These are phyloP conservation scores for Dryocosmus kuriphilus DNA, from an alignment of 2,888 invertebrate genomes.

Conservation along the genomic window DNA sequence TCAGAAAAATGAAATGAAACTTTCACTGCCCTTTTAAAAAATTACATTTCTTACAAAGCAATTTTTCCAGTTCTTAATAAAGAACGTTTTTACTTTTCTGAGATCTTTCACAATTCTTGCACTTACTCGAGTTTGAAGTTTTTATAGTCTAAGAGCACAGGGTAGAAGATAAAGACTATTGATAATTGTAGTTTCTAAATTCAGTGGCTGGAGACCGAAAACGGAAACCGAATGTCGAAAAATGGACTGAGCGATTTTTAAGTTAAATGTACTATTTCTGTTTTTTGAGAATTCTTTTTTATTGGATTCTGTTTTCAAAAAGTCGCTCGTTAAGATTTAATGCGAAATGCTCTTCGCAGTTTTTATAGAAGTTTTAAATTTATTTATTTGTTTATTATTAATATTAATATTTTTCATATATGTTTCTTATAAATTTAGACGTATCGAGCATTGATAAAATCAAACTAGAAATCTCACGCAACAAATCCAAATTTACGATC, in stretches of 20 bases:
- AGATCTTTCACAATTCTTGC: slow-evolving; percentile 23
- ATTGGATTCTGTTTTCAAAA: neutral
- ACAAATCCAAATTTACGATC: slow-evolving; percentile 49
- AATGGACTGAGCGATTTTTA: neutral
- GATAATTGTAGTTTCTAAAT: slow-evolving; percentile 47
- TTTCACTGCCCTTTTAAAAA: slow-evolving; percentile 55
- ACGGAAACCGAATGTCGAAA: neutral
- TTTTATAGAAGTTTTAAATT: slow-evolving; percentile 1
- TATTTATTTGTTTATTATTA: slow-evolving; percentile 55
- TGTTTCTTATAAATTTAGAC: slow-evolving; percentile 16
- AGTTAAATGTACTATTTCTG: neutral
- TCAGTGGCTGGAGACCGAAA: slow-evolving; percentile 39
- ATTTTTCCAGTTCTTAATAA: neutral
- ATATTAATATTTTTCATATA: slow-evolving; percentile 35
- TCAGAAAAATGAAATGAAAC: slow-evolving; percentile 55
- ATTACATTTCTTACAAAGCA: neutral
- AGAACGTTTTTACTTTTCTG: neutral
- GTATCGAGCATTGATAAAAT: slow-evolving; percentile 20
- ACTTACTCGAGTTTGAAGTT: slow-evolving; percentile 42
- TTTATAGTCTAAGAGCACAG: slow-evolving; percentile 66
- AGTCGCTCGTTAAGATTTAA: slow-evolving; percentile 38
- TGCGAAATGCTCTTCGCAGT: slow-evolving; percentile 13
- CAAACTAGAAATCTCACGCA: slow-evolving; percentile 41
- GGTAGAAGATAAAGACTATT: slow-evolving; percentile 64
- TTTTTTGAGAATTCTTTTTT: neutral